Percentiles rank a stretch among this genome's conserved stretches.
Conservation (phyloP, 2,113 vertebrate genomes). For the Amblyopsis rosae region DNA sequence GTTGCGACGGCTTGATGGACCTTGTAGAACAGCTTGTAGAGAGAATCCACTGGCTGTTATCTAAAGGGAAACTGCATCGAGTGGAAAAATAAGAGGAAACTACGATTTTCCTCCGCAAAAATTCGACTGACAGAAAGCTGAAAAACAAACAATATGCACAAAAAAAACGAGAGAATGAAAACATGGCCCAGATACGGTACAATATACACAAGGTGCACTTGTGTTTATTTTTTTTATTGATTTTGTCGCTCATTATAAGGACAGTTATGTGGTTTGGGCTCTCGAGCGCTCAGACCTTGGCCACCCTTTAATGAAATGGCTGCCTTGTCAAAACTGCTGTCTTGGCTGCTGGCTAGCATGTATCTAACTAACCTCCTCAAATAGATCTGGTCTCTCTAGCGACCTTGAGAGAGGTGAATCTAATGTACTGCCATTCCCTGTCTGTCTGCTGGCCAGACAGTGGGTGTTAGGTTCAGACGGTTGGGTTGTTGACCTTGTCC, state of each 20-base stretch:
- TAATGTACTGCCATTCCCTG: constrained; percentile 29
- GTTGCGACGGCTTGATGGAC: constrained; percentile 36
- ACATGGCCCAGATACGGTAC: too few relatives aligned
- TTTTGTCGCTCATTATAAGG: constrained; percentile 14
- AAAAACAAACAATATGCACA: too few relatives aligned
- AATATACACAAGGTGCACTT: too few relatives aligned
- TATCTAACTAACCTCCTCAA: constrained; percentile 17
- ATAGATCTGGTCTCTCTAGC: constrained; percentile 27
- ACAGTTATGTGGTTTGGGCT: constrained; percentile 10
- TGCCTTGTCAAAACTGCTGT: constrained; percentile 34
- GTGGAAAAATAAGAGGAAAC: too few relatives aligned
- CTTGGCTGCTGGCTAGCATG: background rate
- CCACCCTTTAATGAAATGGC: constrained; percentile 33
- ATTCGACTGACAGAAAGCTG: too few relatives aligned
- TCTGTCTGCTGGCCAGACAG: constrained; percentile 32
- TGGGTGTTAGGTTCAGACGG: constrained; percentile 43
- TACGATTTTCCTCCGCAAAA: too few relatives aligned
- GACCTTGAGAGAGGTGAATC: constrained; percentile 53
- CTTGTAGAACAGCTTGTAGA: constrained; percentile 25
- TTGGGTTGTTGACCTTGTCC: constrained; percentile 28
- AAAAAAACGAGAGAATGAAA: too few relatives aligned
- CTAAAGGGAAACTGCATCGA: too few relatives aligned
- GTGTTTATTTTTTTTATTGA: background rate
- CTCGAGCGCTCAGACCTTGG: background rate
- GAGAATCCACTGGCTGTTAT: too few relatives aligned